phyloP scores from a whole-genome alignment of 2,113 vertebrate species.

The Ovibos moschatus region DNA sequence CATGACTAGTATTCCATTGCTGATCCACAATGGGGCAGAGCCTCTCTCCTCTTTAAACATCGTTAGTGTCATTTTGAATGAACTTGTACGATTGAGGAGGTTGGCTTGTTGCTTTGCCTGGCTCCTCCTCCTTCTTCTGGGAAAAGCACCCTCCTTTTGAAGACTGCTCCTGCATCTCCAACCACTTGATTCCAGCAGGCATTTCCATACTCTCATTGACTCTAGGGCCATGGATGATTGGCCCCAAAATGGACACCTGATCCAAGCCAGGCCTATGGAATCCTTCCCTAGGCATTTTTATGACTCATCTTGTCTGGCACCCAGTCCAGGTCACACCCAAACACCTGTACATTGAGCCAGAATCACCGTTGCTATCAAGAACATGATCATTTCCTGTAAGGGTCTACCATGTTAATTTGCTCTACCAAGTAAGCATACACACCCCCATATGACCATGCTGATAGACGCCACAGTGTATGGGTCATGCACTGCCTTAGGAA shows the following conservation, averaged over 20 bases:
- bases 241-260: neutral
- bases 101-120: neutral
- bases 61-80: neutral
- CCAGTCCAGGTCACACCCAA: neutral
- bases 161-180: neutral
- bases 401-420: neutral
- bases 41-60: neutral
- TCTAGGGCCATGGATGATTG: neutral
- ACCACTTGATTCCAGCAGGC: neutral
- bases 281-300: neutral
- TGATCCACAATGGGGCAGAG: neutral
- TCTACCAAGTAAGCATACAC: neutral
- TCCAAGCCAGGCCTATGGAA: neutral
- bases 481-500: neutral
- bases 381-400: neutral
- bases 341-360: neutral
- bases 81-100: neutral
- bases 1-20: neutral
- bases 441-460: fast-evolving
- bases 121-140: neutral
- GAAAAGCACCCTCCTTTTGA: neutral
- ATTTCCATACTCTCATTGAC: neutral
- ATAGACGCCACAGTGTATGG: neutral
- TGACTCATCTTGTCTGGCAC: neutral
- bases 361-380: neutral